Conservation (phyloP, 2,888 invertebrate species). For the Uropetala carovei region DNA sequence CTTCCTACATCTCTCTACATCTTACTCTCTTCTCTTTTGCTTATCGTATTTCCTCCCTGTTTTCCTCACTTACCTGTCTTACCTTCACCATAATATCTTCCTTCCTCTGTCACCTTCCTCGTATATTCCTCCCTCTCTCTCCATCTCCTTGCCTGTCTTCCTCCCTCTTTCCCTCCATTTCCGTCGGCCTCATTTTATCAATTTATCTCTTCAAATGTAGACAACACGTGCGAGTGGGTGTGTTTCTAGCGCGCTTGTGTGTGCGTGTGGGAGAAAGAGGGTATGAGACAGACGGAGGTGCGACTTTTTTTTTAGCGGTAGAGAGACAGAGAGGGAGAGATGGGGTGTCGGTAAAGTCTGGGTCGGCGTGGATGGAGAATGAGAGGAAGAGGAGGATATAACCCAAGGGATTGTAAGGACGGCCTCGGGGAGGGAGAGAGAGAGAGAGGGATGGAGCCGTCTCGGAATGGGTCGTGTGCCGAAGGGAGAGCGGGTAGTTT, state of each 20-base stretch:
- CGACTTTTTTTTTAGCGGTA: neutral
- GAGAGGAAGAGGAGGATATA: neutral
- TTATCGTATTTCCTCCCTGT: too few species aligned
- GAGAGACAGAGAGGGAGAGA: neutral
- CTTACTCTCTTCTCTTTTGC: too few species aligned
- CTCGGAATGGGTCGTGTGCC: neutral
- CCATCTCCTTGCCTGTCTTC: too few species aligned
- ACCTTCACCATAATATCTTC: too few species aligned
- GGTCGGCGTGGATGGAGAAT: neutral
- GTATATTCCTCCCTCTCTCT: too few species aligned
- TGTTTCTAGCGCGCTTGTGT: too few species aligned
- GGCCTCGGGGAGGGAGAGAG: neutral
- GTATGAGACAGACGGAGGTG: neutral
- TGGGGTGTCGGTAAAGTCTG: slow-evolving; percentile 7
- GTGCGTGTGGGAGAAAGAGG: neutral
- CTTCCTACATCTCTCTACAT: too few species aligned
- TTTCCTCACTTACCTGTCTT: too few species aligned
- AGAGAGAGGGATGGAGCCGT: neutral
- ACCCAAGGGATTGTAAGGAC: neutral
- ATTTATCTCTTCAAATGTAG: neutral
- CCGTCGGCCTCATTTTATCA: too few species aligned
- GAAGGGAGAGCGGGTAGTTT: neutral
- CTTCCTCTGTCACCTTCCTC: too few species aligned
- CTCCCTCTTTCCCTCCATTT: too few species aligned
- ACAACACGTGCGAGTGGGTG: neutral